Percentiles rank a stretch among this genome's conserved stretches.
phyloP scores from a whole-genome alignment of 2,113 vertebrate genomes.

The Sinocyclocheilus anshuiensis region DNA sequence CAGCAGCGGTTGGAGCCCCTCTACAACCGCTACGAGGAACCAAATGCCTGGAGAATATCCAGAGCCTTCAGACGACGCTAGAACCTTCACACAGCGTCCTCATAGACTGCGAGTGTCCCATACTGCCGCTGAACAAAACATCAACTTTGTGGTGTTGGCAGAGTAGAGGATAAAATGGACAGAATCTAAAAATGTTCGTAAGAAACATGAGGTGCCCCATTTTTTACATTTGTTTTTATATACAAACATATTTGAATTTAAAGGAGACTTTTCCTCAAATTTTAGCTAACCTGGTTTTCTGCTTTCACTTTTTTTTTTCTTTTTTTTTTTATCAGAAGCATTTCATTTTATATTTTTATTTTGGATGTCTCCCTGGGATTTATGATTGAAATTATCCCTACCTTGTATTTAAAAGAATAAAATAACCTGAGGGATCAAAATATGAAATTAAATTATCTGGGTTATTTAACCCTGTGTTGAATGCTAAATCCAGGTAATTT shows the following conservation, averaged over 20 bases:
- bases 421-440: not conserved
- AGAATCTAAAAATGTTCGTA: not conserved
- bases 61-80: conserved; percentile 91
- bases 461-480: not conserved
- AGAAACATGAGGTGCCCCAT: not conserved
- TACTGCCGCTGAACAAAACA: not conserved
- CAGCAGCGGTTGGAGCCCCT: conserved; percentile 93
- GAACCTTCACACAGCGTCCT: not conserved
- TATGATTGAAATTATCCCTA: not conserved
- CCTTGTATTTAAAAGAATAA: not conserved
- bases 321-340: not conserved
- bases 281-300: not conserved
- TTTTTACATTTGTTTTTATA: not conserved
- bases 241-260: not conserved
- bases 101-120: not conserved
- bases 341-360: conserved; percentile 10
- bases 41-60: conserved; percentile 97
- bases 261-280: not conserved
- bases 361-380: not conserved
- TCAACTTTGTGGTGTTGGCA: not conserved
- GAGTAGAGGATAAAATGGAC: conserved; percentile 4
- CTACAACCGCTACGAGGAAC: conserved; percentile 97
- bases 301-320: not conserved
- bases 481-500: not conserved
- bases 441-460: not conserved